Evolutionary conservation across 64 coral and sea anemone species (phyloP).

Genomic region (Pocillopora verrucosa): DNA sequence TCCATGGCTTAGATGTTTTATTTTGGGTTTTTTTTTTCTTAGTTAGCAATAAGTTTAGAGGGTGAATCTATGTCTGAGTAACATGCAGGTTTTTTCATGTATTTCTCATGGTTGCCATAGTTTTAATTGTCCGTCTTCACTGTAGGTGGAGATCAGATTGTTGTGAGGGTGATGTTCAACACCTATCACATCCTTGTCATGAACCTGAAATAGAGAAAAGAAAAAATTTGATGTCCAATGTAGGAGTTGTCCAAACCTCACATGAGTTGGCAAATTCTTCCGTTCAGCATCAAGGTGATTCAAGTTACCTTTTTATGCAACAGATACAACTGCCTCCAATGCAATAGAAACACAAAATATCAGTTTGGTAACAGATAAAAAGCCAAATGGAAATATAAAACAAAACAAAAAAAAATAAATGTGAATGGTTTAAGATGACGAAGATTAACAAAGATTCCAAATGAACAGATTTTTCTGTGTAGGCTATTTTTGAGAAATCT

Average conservation of each 20-base stretch:
- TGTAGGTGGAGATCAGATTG: slow-evolving; percentile 89
- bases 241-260: no score
- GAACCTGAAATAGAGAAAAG: slow-evolving; percentile 37
- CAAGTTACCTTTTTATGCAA: no score
- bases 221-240: background rate
- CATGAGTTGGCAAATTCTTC: no score
- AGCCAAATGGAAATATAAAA: background rate
- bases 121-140: slow-evolving; percentile 96
- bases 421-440: no score
- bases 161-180: slow-evolving; percentile 95
- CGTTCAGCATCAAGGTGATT: no score
- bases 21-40: background rate
- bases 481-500: no score
- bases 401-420: background rate
- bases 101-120: slow-evolving; percentile 83
- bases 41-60: background rate
- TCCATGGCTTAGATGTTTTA: no score
- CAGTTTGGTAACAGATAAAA: background rate
- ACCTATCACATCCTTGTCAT: slow-evolving; percentile 98
- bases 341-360: background rate
- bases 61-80: background rate
- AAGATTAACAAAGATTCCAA: no score
- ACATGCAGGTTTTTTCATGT: background rate
- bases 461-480: no score
- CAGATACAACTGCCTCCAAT: no score